Percentiles rank a stretch among this genome's conserved stretches.
Conservation (phyloP, 2,797 vertebrate genomes). For the Cyclura pinguis region DNA sequence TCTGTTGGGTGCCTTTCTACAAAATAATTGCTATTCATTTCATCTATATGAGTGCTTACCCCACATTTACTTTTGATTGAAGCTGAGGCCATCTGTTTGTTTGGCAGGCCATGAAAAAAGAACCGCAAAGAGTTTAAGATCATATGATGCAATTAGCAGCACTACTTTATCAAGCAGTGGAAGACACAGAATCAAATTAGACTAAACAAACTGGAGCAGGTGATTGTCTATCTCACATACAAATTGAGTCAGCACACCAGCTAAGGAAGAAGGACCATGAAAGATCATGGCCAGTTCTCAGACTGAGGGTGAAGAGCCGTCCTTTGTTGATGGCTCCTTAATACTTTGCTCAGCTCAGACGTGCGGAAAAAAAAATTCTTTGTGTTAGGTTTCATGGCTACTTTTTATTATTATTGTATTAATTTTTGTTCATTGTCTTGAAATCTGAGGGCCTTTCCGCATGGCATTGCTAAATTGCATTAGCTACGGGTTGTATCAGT, state of each 20-base stretch:
- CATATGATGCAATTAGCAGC: neutral
- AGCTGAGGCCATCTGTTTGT: neutral
- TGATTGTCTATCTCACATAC: neutral
- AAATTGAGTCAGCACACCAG: too few species aligned
- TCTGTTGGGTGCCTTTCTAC: neutral
- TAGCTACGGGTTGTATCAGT: too few species aligned
- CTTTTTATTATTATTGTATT: neutral
- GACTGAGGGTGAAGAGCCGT: neutral
- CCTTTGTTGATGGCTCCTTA: neutral
- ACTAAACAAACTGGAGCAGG: neutral
- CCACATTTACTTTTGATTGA: neutral
- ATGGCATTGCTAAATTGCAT: too few species aligned
- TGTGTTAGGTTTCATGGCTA: neutral
- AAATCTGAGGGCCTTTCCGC: neutral
- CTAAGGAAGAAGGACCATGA: neutral
- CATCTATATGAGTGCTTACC: neutral
- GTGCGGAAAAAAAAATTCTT: neutral
- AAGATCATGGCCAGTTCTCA: neutral
- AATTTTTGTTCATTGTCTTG: neutral
- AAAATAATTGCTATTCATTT: neutral
- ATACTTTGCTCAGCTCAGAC: neutral
- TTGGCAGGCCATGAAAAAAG: neutral
- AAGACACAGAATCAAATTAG: conserved; percentile 1
- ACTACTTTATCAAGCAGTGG: neutral
- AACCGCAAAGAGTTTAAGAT: neutral